Base-by-base conservation (phyloP, 1,140 invertebrate genomes). In the Macrobrachium nipponense region DNA sequence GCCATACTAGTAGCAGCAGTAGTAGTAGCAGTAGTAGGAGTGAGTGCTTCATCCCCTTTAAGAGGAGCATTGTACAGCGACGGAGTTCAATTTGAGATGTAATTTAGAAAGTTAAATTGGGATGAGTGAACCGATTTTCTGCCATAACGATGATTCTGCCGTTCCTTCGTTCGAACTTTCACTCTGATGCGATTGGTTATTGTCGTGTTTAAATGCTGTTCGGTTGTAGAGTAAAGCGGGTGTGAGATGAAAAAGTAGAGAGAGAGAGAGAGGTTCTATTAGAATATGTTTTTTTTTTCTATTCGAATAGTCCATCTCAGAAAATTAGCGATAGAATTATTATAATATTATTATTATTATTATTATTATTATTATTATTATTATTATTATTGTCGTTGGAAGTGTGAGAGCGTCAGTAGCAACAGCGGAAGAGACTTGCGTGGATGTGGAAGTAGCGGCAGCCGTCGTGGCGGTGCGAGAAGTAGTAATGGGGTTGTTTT, bases 101-200 rank as follows among this genome's bases (percentile, higher is more conserved):
- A 83, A 83, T 83, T 83, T 83, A 83, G 81, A 83, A 83, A 83
- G 81, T 83, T 83, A 83, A 83, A 83, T 83, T 83, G 81, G 81
- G 81, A 83, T 83, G 81, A 83, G 81, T 83, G 81, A 83, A 83
- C 72, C 81, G 81, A 83, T 83, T 83, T 83, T 83, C 81, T 83
- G 81, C 61, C 81, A 75, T 75, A 76, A 43, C 60, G 81, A 83
- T 83, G 81, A 83, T 83, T 83, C 61, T 76, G 70, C 17, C 70
- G 80, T 82, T 82, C 70, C 80, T 72, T 82, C 70, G 23, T 10
- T 17, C 80, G 17, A 62, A 62, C 72, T 51, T 66, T 77, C 62
- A 83, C 81, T 76, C n/a, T 27, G 44, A 20, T 20, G 60, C 60
- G 72, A 82, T 73, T 64, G 60, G 51, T 76, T 77, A 62, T 66